phyloP scores from a whole-genome alignment of 92 coral and sea anemone species.

The Pocillopora grandis region DNA sequence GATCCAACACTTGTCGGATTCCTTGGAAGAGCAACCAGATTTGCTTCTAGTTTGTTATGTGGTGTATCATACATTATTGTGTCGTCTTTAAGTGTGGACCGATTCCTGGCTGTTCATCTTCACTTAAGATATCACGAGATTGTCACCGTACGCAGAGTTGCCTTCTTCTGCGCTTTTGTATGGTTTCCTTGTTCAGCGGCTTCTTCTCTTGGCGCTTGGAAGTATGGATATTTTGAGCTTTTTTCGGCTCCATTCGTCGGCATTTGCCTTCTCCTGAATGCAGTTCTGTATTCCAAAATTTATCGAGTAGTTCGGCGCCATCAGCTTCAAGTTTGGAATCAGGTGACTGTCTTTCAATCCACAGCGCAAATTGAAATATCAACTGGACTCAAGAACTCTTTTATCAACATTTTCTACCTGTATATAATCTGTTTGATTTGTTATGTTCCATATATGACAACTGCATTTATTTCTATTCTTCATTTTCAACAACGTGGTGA shows the following conservation, averaged over 20 bases:
- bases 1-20: background rate
- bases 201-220: background rate
- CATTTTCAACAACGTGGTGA: background rate
- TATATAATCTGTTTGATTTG: background rate
- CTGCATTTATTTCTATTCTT: background rate
- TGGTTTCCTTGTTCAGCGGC: background rate
- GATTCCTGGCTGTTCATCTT: slow-evolving; percentile 11
- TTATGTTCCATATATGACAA: slow-evolving; percentile 12
- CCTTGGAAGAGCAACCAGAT: background rate
- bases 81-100: background rate
- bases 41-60: background rate
- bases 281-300: slow-evolving; percentile 16
- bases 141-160: background rate
- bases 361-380: background rate
- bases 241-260: background rate
- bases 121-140: slow-evolving; percentile 8
- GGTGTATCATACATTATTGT: background rate
- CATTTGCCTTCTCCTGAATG: background rate
- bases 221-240: background rate
- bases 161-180: background rate
- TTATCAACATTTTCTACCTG: slow-evolving; percentile 11
- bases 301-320: slow-evolving; percentile 8
- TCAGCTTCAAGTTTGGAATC: slow-evolving; percentile 4
- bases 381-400: background rate
- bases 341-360: background rate